Evolutionary conservation across 2,797 vertebrate genomes (phyloP), one percentile per base, ranked within the genome.

Genomic region (Manis crassicaudata): DNA sequence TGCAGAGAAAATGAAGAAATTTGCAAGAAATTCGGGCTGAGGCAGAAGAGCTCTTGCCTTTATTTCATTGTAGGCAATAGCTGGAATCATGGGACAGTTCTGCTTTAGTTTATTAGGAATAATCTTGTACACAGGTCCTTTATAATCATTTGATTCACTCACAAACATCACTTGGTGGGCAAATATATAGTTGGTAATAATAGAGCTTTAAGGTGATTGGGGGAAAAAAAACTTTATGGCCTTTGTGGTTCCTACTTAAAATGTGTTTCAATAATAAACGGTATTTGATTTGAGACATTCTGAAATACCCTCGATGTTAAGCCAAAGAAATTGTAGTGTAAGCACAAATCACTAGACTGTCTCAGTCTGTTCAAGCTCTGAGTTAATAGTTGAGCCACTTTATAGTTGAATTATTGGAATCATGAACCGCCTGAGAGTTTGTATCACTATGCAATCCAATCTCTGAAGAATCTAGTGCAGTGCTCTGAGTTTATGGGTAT

Each of bases 281-380:
- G 54, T 62, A 23, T 56, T 80, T 88, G 76, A 46, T 75, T 93
- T 91, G 65, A 93, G 65, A 68, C 35, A 46, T 7, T 72, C 85
- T 88, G 37, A 67, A 60, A 80, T 68, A 18, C 5, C 17, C 25
- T 88, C 10, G 17, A 32, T 20, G 6, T 56, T 56, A 84, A 86
- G 58, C 46, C 76, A 40, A 67, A 68, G 46, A 76, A 58, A 54
- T 29, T 9, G 16, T 16, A 27, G 37, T 21, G 7, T 87, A 56
- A 93, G 60, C 43, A 76, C 32, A 70, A 83, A 87, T 29, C n/a
- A 12, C 32, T n/a, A 25, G 80, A 35, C 13, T 37, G 58, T 72
- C 25, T 88, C 50, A 40, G 20, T 84, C 54, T 75, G 65, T 56
- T 87, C 77, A 18, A 29, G 10, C 52, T 77, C 29, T 46, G 46